These are phyloP conservation scores for Drosophila mojavensis DNA, from an alignment of 1,140 invertebrate species.

Conservation along the genomic window DNA sequence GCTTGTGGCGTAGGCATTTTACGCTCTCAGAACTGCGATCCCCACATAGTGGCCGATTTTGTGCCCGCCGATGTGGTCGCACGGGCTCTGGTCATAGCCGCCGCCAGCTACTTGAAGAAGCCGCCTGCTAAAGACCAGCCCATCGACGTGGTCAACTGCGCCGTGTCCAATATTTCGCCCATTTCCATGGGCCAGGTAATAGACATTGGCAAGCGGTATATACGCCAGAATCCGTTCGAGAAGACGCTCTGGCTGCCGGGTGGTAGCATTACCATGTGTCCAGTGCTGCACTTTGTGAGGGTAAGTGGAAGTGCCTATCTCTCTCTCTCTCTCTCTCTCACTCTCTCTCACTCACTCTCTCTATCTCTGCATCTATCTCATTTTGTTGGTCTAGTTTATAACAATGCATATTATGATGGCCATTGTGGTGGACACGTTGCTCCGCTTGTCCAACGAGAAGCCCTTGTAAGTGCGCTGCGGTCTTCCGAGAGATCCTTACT, in stretches of 20 bases:
- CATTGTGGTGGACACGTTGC: constrained; percentile 62
- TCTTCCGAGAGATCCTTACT: not conserved
- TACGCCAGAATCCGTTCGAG: constrained; percentile 87
- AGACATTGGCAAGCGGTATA: constrained; percentile 85
- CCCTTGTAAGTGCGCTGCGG: constrained; percentile 88
- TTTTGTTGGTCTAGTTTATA: constrained; percentile 52
- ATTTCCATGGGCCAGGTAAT: constrained; percentile 88
- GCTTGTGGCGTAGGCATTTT: constrained; percentile 89
- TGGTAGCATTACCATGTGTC: constrained; percentile 85
- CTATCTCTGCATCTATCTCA: not conserved
- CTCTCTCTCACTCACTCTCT: not conserved
- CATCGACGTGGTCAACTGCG: constrained; percentile 88
- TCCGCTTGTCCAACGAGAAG: constrained; percentile 86
- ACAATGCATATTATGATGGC: constrained; percentile 75
- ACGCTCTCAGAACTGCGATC: constrained; percentile 88
- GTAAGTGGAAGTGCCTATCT: constrained; percentile 57
- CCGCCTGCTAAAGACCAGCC: constrained; percentile 34
- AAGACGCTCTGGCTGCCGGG: constrained; percentile 88
- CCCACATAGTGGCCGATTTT: constrained; percentile 89
- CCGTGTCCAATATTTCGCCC: constrained; percentile 87
- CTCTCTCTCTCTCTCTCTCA: not conserved
- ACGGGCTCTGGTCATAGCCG: constrained; percentile 90
- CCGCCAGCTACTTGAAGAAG: constrained; percentile 87
- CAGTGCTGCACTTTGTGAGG: constrained; percentile 85
- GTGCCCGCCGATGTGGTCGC: constrained; percentile 94